Evolutionary conservation across 2,797 vertebrate species (phyloP).

Genomic region (Spinus olivaceus): DNA sequence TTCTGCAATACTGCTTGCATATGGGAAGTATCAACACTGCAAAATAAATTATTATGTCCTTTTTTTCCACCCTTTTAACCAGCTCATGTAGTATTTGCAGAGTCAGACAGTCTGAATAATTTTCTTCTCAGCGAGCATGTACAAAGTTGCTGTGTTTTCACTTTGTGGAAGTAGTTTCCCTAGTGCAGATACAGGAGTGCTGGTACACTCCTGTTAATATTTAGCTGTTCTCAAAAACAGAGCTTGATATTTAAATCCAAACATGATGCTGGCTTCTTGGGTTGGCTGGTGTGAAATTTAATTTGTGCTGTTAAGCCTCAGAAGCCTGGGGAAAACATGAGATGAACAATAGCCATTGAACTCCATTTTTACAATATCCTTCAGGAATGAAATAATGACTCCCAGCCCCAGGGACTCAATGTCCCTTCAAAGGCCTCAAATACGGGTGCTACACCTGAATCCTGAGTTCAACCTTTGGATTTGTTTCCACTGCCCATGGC

Average conservation of each 20-base stretch:
- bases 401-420: neutral
- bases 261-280: conserved; percentile 45
- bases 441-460: neutral
- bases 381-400: neutral
- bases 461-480: neutral
- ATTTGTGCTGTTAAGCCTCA: conserved; percentile 57
- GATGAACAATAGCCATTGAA: conserved; percentile 46
- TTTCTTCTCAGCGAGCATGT: neutral
- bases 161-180: neutral
- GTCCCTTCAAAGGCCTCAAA: neutral
- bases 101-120: neutral
- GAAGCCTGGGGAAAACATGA: conserved; percentile 26
- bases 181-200: neutral
- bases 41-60: neutral
- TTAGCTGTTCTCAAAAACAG: neutral
- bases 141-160: conserved; percentile 20
- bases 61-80: neutral
- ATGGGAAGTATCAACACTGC: neutral
- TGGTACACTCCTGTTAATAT: neutral
- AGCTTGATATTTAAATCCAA: conserved; percentile 52
- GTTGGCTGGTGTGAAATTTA: conserved; percentile 57
- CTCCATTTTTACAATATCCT: conserved; percentile 14
- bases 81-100: neutral
- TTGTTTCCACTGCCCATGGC: neutral
- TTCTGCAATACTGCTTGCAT: neutral